These are phyloP conservation scores for Pseudomyrmex concolor DNA, from an alignment of 1,140 invertebrate species.

Conservation along the genomic window DNA sequence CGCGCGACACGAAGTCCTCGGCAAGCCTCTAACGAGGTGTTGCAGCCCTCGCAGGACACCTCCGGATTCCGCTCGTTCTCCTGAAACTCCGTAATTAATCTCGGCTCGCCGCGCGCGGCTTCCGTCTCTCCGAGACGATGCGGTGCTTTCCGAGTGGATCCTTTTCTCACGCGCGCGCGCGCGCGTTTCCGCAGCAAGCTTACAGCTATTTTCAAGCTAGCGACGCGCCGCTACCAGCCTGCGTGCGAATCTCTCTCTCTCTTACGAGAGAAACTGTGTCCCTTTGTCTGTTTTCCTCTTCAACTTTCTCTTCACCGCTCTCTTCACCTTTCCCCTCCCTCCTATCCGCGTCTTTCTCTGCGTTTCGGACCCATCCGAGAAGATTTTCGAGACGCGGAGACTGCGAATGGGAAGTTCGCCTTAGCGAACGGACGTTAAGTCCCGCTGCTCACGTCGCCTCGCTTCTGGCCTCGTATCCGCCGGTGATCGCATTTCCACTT, in stretches of 20 bases:
- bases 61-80: slow-evolving; percentile 48
- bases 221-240: not conserved
- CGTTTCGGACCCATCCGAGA: slow-evolving; percentile 15
- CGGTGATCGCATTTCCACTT: not conserved
- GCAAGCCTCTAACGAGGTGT: slow-evolving; percentile 61
- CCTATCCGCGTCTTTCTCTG: not conserved
- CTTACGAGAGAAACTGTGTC: slow-evolving; percentile 22
- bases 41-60: slow-evolving; percentile 45
- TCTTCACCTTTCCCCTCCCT: not conserved
- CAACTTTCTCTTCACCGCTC: not conserved
- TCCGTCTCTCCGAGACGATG: slow-evolving; percentile 59
- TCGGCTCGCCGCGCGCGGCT: slow-evolving; percentile 58
- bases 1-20: slow-evolving; percentile 46
- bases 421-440: slow-evolving; percentile 14
- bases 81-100: slow-evolving; percentile 74
- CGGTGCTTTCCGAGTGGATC: slow-evolving; percentile 51
- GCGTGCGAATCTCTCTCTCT: not conserved
- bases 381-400: slow-evolving; percentile 41
- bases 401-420: slow-evolving; percentile 41
- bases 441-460: not conserved
- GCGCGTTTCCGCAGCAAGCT: slow-evolving; percentile 17
- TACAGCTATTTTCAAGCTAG: slow-evolving; percentile 42
- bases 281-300: not conserved
- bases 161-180: not conserved
- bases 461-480: not conserved